Evolutionary conservation across 2,888 invertebrate species (phyloP), one percentile per base, ranked within the genome.

Genomic region (Protonemura montana): DNA sequence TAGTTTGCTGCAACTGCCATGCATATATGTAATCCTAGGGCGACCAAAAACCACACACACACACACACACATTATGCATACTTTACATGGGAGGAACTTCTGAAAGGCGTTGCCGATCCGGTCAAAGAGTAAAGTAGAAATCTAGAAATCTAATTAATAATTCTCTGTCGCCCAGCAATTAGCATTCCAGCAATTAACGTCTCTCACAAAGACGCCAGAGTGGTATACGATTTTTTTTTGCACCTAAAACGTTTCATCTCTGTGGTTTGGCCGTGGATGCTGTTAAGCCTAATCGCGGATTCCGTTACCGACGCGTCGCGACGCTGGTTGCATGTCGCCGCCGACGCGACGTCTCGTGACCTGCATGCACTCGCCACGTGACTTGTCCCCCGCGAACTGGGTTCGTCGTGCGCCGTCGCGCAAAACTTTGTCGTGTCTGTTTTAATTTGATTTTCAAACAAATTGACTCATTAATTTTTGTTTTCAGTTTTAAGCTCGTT

Each of bases 381-480:
- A 41, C 41, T 41, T n/a, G n/a, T n/a, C n/a, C n/a, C n/a, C n/a
- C n/a, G n/a, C n/a, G n/a, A n/a, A n/a, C n/a, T n/a, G n/a, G n/a
- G n/a, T n/a, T 35, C 35, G 59, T 21, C 13, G 59, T 13, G 13
- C 59, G 59, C 59, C 13, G 59, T 3, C 59, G 59, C 59, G 59
- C 59, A 76, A 76, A 84, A 84, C 84, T 84, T 84, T 76, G 76
- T 84, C 84, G 84, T 84, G 84, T 84, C 84, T 84, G 28, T 76
- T 84, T 84, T 84, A 84, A 84, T 84, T 84, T 84, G 84, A 84
- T 84, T 84, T 84, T 76, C 84, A 84, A 84, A 84, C 84, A 84
- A 84, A 84, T 84, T 84, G 84, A 84, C 84, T 84, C 84, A 84
- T 84, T 84, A 84, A 84, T 84, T 84, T 59, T 84, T 76, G 84